Evolutionary conservation across 2,797 vertebrate species (phyloP).

Genomic region (Catharus ustulatus): DNA sequence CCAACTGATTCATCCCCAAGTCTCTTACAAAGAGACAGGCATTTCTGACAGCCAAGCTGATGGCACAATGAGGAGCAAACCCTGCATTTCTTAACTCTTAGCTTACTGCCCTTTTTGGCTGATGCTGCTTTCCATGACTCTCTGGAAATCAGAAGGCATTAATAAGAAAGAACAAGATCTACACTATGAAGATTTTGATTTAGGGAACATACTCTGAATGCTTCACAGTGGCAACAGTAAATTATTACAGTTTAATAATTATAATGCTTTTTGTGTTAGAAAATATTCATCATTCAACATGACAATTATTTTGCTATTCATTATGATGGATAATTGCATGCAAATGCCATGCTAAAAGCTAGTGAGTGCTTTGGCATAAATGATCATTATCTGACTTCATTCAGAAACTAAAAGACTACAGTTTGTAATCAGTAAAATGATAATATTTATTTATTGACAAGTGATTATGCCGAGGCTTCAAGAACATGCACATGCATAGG

Average conservation of each 20-base stretch:
- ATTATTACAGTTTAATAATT: constrained; percentile 42
- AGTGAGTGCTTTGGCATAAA: not conserved
- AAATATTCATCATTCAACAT: constrained; percentile 13
- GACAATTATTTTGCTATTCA: constrained; percentile 26
- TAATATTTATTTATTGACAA: constrained; percentile 2
- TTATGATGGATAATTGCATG: constrained; percentile 15
- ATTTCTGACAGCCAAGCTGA: not conserved
- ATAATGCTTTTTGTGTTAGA: constrained; percentile 11
- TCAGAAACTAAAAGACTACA: not conserved
- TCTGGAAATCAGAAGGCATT: not conserved
- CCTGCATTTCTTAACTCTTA: not conserved
- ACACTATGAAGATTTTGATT: not conserved
- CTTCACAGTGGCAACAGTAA: not conserved
- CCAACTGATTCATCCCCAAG: not conserved
- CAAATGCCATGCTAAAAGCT: constrained; percentile 19
- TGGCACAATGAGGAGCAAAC: not conserved
- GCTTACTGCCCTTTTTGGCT: not conserved
- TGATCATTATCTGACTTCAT: constrained; percentile 22
- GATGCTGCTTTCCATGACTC: not conserved
- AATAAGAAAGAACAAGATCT: not conserved
- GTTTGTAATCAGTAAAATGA: not conserved
- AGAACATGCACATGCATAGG: not conserved
- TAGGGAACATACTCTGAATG: not conserved
- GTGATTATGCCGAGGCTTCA: not conserved
- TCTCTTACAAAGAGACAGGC: not conserved